A percentile compares a stretch with the other conserved stretches of the same genome.
phyloP scores from a whole-genome alignment of 1,140 invertebrate genomes.

The Chironomus striatipennis region DNA sequence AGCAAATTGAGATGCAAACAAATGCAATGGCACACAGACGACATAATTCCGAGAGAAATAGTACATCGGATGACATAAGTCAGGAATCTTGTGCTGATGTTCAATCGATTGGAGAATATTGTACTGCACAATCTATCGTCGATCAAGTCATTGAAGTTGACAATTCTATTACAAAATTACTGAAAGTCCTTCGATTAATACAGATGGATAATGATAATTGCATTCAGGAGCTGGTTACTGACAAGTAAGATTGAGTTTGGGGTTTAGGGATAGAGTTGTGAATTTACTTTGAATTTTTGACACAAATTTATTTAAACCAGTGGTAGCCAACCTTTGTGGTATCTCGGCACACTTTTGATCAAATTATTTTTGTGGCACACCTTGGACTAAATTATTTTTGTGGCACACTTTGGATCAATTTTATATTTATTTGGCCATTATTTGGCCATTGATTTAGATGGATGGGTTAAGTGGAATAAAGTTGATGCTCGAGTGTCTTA shows the following conservation, averaged over 20 bases:
- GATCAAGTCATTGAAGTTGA: constrained; percentile 69
- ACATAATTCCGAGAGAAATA: constrained; percentile 35
- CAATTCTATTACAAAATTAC: constrained; percentile 60
- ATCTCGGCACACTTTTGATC: too few relatives aligned
- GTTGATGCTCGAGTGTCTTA: too few relatives aligned
- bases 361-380: too few relatives aligned
- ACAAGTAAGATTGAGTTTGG: constrained; percentile 37
- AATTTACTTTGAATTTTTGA: too few relatives aligned
- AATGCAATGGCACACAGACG: constrained; percentile 27
- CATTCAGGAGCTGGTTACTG: constrained; percentile 48
- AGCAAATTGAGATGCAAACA: constrained; percentile 40
- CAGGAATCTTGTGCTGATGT: constrained; percentile 40
- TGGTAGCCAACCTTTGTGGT: too few relatives aligned
- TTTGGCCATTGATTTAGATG: too few relatives aligned
- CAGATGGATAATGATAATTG: constrained; percentile 57
- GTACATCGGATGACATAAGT: constrained; percentile 37
- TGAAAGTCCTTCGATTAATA: constrained; percentile 63
- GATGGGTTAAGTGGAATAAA: too few relatives aligned
- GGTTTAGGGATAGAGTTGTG: too few relatives aligned
- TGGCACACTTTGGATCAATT: too few relatives aligned
- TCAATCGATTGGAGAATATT: constrained; percentile 40
- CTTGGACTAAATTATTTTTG: too few relatives aligned
- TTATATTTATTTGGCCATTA: too few relatives aligned
- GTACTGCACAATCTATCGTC: constrained; percentile 45
- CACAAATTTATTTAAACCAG: too few relatives aligned